These are phyloP conservation scores for Nerophis lumbriciformis DNA, from an alignment of 2,113 vertebrate species.

Conservation along the genomic window DNA sequence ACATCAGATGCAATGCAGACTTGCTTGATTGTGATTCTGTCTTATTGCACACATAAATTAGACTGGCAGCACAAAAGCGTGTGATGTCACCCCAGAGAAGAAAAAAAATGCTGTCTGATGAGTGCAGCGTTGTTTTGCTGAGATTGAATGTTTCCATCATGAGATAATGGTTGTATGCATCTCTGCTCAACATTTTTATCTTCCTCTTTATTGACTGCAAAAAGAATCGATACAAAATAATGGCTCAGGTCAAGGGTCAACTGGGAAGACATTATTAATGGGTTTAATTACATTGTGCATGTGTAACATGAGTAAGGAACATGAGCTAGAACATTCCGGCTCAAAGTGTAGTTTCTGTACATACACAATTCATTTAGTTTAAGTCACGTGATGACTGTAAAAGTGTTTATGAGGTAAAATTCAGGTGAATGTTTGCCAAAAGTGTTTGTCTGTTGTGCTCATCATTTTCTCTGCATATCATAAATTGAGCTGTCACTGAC, in stretches of 20 bases:
- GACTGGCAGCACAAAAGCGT: conserved; percentile 8
- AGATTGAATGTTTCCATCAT: conserved; percentile 38
- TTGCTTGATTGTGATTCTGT: conserved; percentile 20
- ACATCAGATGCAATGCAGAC: conserved; percentile 24
- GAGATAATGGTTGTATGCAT: conserved; percentile 29
- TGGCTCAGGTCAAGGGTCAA: conserved; percentile 20
- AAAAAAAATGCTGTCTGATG: conserved; percentile 26
- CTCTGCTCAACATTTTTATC: conserved; percentile 21
- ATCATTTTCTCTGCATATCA: conserved; percentile 21
- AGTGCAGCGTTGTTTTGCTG: conserved; percentile 19
- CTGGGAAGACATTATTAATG: background rate
- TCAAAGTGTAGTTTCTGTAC: background rate
- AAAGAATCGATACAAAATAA: conserved; percentile 30
- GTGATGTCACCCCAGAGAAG: conserved; percentile 31
- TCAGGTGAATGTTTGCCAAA: background rate
- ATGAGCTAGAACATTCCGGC: background rate
- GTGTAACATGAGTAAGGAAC: background rate
- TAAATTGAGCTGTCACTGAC: conserved; percentile 35
- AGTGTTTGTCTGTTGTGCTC: background rate
- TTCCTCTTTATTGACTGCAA: conserved; percentile 28
- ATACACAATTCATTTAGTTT: background rate
- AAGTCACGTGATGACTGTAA: background rate
- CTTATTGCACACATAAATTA: conserved; percentile 48
- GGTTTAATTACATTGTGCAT: background rate
- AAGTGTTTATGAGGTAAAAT: background rate